Evolutionary conservation across 2,797 vertebrate genomes (phyloP).

Genomic region (Miopithecus talapoin): DNA sequence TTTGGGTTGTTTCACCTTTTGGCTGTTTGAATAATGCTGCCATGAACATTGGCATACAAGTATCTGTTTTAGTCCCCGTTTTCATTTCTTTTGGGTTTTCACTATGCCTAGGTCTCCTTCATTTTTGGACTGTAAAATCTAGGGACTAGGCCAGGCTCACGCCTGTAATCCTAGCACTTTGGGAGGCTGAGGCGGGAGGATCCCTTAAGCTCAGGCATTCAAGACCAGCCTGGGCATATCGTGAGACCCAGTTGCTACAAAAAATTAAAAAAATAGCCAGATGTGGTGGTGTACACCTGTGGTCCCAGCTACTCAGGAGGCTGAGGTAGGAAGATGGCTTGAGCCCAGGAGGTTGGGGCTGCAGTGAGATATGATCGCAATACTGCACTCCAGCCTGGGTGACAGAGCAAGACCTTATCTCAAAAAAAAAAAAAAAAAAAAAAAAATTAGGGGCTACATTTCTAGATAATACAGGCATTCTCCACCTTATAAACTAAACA

Average conservation of each 20-base stretch:
- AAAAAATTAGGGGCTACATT: neutral
- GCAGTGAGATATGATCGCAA: neutral
- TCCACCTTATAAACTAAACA: neutral
- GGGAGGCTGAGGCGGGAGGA: neutral
- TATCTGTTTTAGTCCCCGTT: neutral
- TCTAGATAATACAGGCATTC: neutral
- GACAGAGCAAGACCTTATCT: neutral
- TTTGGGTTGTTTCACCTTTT: neutral
- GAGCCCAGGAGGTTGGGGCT: neutral
- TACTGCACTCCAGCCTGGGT: neutral
- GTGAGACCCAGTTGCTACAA: neutral
- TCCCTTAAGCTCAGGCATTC: neutral
- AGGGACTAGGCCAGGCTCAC: neutral
- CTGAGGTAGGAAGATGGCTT: neutral
- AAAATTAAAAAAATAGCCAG: rapidly evolving
- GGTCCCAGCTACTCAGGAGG: neutral
- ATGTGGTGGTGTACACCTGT: neutral
- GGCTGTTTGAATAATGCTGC: neutral
- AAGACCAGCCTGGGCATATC: neutral
- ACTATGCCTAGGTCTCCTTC: neutral
- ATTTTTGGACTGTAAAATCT: neutral
- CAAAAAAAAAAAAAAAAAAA: neutral
- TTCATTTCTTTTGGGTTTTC: neutral
- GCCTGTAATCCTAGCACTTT: neutral
- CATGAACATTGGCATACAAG: neutral